Evolutionary conservation across 2,113 vertebrate genomes (phyloP).

Genomic region (Hemiprocne comata): DNA sequence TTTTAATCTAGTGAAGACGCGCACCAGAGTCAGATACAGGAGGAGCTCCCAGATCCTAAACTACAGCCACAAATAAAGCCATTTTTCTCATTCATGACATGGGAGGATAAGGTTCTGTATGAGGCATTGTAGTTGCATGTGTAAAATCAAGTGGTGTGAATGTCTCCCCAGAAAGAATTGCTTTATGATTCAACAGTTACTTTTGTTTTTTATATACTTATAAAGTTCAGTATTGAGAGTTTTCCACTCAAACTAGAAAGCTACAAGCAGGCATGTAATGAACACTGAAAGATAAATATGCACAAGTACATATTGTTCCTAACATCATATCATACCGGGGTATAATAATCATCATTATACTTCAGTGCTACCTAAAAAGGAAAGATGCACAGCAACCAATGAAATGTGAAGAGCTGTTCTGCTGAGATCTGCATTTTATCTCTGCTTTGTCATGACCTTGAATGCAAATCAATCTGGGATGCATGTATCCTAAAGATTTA

Average conservation of each 20-base stretch:
- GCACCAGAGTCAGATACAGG: background rate
- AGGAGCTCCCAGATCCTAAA: background rate
- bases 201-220: background rate
- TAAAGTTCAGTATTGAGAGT: background rate
- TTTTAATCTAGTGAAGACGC: background rate
- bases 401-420: background rate
- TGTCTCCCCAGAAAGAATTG: background rate
- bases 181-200: background rate
- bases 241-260: background rate
- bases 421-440: slow-evolving; percentile 22
- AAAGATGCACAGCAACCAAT: background rate
- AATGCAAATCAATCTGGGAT: slow-evolving; percentile 41
- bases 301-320: background rate
- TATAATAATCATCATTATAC: background rate
- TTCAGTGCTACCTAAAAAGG: background rate
- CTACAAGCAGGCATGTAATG: background rate
- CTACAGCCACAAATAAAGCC: background rate
- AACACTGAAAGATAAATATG: background rate
- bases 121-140: background rate
- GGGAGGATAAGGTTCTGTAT: background rate
- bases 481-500: slow-evolving; percentile 29
- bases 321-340: background rate
- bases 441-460: slow-evolving; percentile 42
- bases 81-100: background rate
- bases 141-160: background rate